Evolutionary conservation across 2,797 vertebrate species (phyloP), one percentile per base, ranked within the genome.

Genomic region (Spinibarbus caldwelli): DNA sequence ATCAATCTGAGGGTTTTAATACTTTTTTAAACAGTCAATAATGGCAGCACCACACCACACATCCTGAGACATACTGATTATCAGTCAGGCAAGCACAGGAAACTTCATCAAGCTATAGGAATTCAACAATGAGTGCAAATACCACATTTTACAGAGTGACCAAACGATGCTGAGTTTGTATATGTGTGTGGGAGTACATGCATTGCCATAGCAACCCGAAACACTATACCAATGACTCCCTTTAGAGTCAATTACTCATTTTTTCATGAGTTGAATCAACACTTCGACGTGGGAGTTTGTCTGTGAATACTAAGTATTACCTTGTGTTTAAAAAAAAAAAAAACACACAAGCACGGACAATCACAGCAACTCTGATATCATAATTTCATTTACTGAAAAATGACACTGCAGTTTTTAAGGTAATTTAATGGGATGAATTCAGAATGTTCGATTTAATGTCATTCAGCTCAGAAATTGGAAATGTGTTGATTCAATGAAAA

Each of bases 171-270:
- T 75, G 29, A 82, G 76, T 79, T 78, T 82, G 83, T 82, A 59
- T 82, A 73, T 75, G 87, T 84, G 86, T 62, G 80, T 75, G 73
- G 76, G 66, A 84, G 31, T 14, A 84, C 72, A 88, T 41, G 43
- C 57, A 83, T 31, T 78, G 78, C 76, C 78, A 83, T 36, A 82
- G 80, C 85, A 76, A 89, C 59, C 49, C 57, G 77, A 87, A 89
- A 85, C 83, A 36, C 70, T 83, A 82, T 38, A 71, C 36, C 86
- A 90, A 89, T 67, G 86, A 88, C 89, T 81, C 70, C 85, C 87
- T 89, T 86, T 87, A 88, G 89, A 84, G 67, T 79, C 76, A 72
- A 87, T 92, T 86, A 89, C 90, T 93, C 92, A 85, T 93, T 90
- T 88, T 71, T 90, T 89, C 45, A 84, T 67, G 86, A 86, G 75